Evolutionary conservation across 2,888 invertebrate genomes (phyloP), one percentile per base, ranked within the genome.

Genomic region (Rhingia campestris): DNA sequence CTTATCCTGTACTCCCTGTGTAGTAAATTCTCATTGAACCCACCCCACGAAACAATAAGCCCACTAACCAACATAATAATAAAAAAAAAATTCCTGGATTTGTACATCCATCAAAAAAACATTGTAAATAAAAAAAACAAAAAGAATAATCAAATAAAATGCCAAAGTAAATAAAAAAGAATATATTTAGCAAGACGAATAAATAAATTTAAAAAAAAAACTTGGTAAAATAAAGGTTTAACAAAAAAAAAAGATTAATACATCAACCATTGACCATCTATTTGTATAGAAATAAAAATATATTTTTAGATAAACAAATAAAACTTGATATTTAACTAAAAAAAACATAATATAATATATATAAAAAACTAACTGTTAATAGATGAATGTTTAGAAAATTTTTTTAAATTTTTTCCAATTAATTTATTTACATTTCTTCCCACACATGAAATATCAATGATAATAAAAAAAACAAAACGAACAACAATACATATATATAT

Each of bases 221-320:
- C 45, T 84, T 79, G 79, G 73, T 79, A 74, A 74, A 30, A 64
- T 67, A 67, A n/a, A 75, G 58, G 43, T 67, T 66, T 51, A 81
- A 73, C 45, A 53, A 58, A 59, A 63, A 39, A 58, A 47, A 39
- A 51, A 35, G 54, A 77, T 33, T 5, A 58, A 41, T 58, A 64
- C 76, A 80, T 66, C 80, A 84, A 80, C 74, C 74, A 74, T 84
- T 84, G 84, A 84, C 84, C 80, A 80, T 84, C 82, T 84, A 79
- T 79, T 84, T 84, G 79, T 84, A 80, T 75, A 84, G 79, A 74
- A 80, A 53, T 69, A 39, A 51, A 67, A 58, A 74, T 80, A 84
- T 84, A 84, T 84, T 84, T 84, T 84, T 84, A 84, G 79, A 84
- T 74, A 84, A 84, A 56, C 63, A 54, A 75, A 53, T 32, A 12